Evolutionary conservation across 2,113 vertebrate species (phyloP), one percentile per base, ranked within the genome.

Genomic region (Archocentrus centrarchus): DNA sequence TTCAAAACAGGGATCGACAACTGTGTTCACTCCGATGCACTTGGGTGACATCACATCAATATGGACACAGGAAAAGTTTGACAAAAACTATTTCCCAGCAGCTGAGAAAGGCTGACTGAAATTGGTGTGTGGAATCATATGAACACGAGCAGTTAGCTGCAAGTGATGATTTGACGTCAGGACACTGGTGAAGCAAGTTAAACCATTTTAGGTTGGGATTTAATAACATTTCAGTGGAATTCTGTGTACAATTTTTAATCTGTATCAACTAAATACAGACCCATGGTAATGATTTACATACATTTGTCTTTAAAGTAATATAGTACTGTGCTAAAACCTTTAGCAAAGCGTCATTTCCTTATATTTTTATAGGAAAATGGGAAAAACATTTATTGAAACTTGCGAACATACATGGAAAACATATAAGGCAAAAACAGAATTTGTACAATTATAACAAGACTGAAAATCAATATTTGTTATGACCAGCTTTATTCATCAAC

Each of bases 21-120:
- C 37, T 53, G 41, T 85, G n/a, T 53, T 75, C 57, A 79, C 57
- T 68, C 47, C 3, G 39, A 81, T 83, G 35, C 63, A 81, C 83
- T 75, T 68, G 44, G 64, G 55, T 53, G 37, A 68, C 57, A 75
- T 66, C 55, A 63, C 76, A 82, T 77, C 61, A 73, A 82, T 85
- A 27, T 11, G 4, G 14, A 63, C 39, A 59, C 79, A 70, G 6
- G 18, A 20, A 32, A 81, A 58, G 53, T 62, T 82, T 60, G 50
- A 78, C 32, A 13, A 63, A 39, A 59, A 66, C 7, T 53, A n/a
- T 78, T 79, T 59, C 17, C 59, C 32, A 32, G 75, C 32, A 37
- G 59, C 41, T 57, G 24, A 68, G n/a, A 66, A 53, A 53, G 44
- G 24, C 68, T 53, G n/a, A 24, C 44, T 73, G 77, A 64, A 35